Base-by-base conservation (phyloP, 2,797 vertebrate genomes). In the Gymnothorax reevesii region DNA sequence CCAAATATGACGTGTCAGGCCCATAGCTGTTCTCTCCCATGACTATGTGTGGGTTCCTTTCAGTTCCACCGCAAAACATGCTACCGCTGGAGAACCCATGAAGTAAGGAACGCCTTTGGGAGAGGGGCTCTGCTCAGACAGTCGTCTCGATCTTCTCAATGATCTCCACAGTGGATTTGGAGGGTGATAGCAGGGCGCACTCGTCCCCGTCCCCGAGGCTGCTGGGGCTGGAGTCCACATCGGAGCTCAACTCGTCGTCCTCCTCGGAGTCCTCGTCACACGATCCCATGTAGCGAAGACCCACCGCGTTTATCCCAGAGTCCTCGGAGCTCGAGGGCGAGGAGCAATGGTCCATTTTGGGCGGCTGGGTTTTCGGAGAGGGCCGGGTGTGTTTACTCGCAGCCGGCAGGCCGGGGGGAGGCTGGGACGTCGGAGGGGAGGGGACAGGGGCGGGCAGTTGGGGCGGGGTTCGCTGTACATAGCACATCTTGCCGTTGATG, bases 141-240 rank as follows among this genome's bases (percentile, higher is more conserved):
- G 98, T 99, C 92, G 98, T 99, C 95, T 99, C 98, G 85, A 99
- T 99, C 87, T 98, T 99, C 94, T 99, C 98, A 0, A 99, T 99
- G 94, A 99, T 98, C 92, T 99, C 98, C 94, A 99, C 96, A 88
- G 97, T 97, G 0, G 98, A 98, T 93, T 97, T 98, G 0, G 98
- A 99, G 0, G 98, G 98, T 0, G 97, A 98, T n/a, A 99, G 94
- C 59, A 99, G 95, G 2, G 96, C 95, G 92, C 97, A 97, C 66
- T 98, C 97, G 0, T 98, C 98, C 2, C 97, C 97, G 59, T 97
- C 98, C 98, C 98, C 99, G 90, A 97, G 96, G 92, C 97, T 98
- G 59, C 97, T 96, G 0, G 97, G 98, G 90, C 97, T 98, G 89
- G 97, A 99, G 92, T 95, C 94, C 59, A 93, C 95, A 55, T 95